A percentile compares a stretch with the other conserved stretches of the same genome.
phyloP scores from a whole-genome alignment of 2,797 vertebrate genomes.

The Garrulus glandarius region DNA sequence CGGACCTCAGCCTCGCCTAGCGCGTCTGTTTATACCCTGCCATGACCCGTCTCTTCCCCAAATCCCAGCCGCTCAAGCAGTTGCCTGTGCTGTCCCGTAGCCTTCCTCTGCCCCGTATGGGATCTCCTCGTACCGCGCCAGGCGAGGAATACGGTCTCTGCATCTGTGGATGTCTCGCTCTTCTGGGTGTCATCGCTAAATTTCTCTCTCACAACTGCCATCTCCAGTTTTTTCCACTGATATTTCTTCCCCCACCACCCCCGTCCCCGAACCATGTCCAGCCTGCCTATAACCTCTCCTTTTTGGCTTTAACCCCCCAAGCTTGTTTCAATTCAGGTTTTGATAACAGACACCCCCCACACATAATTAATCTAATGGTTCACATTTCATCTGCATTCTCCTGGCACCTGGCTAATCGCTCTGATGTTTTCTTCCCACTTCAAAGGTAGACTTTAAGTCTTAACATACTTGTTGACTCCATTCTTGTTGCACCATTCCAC shows the following conservation, averaged over 20 bases:
- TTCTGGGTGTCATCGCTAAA: background rate
- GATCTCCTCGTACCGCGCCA: rapidly evolving
- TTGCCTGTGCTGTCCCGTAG: background rate
- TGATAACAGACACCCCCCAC: background rate
- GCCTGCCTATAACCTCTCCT: background rate
- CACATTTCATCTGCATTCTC: background rate
- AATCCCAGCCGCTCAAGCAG: background rate
- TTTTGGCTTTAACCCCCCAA: background rate
- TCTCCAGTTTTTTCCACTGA: background rate
- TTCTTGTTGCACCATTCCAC: background rate
- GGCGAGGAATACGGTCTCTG: background rate
- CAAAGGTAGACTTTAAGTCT: background rate
- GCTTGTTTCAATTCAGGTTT: background rate
- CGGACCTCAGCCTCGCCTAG: background rate
- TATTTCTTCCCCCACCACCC: rapidly evolving
- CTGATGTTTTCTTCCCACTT: background rate
- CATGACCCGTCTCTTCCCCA: rapidly evolving
- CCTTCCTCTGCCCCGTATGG: background rate
- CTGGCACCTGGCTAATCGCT: background rate
- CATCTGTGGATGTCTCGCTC: background rate
- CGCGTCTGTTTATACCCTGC: background rate
- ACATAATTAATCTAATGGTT: background rate
- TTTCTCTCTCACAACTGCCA: background rate
- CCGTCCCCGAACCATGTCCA: rapidly evolving
- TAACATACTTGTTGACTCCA: background rate